Base-by-base conservation (phyloP, 2,888 invertebrate genomes). In the Eupeodes latifasciatus region DNA sequence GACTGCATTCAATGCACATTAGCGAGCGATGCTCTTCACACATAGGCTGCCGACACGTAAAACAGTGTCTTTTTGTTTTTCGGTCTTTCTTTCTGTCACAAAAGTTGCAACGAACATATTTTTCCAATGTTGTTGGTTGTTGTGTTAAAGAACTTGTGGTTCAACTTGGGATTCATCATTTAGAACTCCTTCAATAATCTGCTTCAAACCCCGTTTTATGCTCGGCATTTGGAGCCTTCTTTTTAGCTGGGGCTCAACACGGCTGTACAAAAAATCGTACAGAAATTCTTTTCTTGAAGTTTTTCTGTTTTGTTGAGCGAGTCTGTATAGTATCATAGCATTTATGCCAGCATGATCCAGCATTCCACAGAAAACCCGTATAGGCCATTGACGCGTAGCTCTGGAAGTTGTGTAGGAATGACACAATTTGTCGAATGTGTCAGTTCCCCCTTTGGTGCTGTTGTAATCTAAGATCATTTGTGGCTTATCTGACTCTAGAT, bases 381-480 rank as follows among this genome's bases (percentile, higher is more conserved):
- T 69, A 75, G 69, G 74, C 69, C 67, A 67, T 5, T 47, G 81
- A 71, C 69, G 75, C 19, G 81, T 76, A 62, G 76, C 53, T 81
- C 69, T 81, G 12, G 75, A 75, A 9, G 64, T 81, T 74, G 74
- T 59, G 27, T 57, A 74, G 12, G 66, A 36, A 66, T 81, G 64
- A 80, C 27, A 81, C 67, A 74, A 67, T 44, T 61, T 69, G 36
- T 81, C 76, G 55, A 81, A 76, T 0, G 69, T 76, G n/a, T 71
- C 62, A 57, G 64, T 55, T 47, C 59, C 47, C n/a, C 77, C 71
- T 82, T 77, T 82, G 14, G 57, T 64, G 14, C 53, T 62, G 19
- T 71, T 72, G 44, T 77, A 82, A 49, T 76, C 71, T 7, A 77
- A 40, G 57, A 83, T 66, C 69, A 81, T 81, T 76, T 81, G 76